A percentile compares a stretch with the other conserved stretches of the same genome.
phyloP scores from a whole-genome alignment of 92 coral and sea anemone genomes.

The Phenganax marumi region DNA sequence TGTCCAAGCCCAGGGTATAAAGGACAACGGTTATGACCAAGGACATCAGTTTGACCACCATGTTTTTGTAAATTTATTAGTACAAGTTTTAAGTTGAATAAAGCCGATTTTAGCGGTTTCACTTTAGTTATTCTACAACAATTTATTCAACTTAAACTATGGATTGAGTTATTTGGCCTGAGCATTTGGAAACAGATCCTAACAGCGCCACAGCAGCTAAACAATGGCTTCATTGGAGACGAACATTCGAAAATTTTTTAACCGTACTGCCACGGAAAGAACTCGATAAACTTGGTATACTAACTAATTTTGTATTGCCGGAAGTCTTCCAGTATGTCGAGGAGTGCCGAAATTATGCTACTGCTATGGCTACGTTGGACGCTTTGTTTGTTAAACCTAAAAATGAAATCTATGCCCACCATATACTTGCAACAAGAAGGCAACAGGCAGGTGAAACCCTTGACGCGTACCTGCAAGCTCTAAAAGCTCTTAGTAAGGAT shows the following conservation, averaged over 20 bases:
- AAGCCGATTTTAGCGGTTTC: neutral
- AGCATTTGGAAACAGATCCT: slow-evolving; percentile 38
- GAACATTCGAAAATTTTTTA: slow-evolving; percentile 36
- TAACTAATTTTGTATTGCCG: slow-evolving; percentile 23
- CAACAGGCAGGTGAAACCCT: slow-evolving; percentile 37
- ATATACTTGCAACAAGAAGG: slow-evolving; percentile 62
- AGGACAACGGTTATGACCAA: no score
- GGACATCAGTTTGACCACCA: no score
- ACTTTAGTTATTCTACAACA: no score
- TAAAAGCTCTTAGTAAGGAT: slow-evolving; percentile 45
- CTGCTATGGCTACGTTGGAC: slow-evolving; percentile 11
- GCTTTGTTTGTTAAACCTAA: slow-evolving; percentile 26
- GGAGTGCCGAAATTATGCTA: slow-evolving; percentile 11
- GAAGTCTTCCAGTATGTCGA: slow-evolving; percentile 27
- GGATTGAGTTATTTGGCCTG: slow-evolving; percentile 16
- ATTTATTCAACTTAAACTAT: neutral
- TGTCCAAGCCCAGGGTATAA: no score
- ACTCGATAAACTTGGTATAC: slow-evolving; percentile 19
- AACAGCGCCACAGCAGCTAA: slow-evolving; percentile 8
- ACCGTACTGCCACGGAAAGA: slow-evolving; percentile 34
- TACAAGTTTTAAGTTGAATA: no score
- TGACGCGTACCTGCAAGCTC: slow-evolving; percentile 15
- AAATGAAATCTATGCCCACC: slow-evolving; percentile 50
- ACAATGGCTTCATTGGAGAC: slow-evolving; percentile 42
- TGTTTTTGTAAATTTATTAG: no score